phyloP scores from a whole-genome alignment of 2,113 vertebrate genomes.

The Hydrolagus affinis region DNA sequence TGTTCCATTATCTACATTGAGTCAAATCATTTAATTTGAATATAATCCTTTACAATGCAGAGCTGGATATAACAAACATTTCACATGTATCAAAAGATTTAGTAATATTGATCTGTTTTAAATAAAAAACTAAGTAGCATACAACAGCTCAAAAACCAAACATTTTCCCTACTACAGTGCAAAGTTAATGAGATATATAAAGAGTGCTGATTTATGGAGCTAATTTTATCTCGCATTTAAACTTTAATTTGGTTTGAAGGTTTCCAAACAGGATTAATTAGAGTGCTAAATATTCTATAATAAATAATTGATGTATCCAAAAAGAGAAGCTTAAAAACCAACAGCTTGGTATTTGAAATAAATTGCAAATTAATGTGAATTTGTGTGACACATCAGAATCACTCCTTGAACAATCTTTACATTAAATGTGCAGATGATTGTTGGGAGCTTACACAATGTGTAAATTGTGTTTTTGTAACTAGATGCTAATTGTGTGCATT shows the following conservation, averaged over 20 bases:
- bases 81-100: too few species aligned
- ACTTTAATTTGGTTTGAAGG: constrained; percentile 28
- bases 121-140: neutral
- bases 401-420: neutral
- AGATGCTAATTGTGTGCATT: too few species aligned
- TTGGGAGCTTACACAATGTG: too few species aligned
- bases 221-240: constrained; percentile 10
- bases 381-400: neutral
- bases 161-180: neutral
- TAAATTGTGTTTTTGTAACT: too few species aligned
- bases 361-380: neutral
- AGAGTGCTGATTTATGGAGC: constrained; percentile 25
- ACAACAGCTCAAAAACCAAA: constrained; percentile 5
- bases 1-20: too few species aligned
- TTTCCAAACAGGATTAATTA: constrained; percentile 32
- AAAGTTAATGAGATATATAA: constrained; percentile 24
- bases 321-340: constrained; percentile 13
- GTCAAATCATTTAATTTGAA: too few species aligned
- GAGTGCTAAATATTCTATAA: constrained; percentile 11
- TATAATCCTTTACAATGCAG: too few species aligned
- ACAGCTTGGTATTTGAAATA: neutral
- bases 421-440: neutral
- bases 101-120: too few species aligned
- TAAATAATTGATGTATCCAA: constrained; percentile 10
- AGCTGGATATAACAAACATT: too few species aligned